Conservation (phyloP, 1,140 invertebrate genomes). For the Drosophila trapezifrons region DNA sequence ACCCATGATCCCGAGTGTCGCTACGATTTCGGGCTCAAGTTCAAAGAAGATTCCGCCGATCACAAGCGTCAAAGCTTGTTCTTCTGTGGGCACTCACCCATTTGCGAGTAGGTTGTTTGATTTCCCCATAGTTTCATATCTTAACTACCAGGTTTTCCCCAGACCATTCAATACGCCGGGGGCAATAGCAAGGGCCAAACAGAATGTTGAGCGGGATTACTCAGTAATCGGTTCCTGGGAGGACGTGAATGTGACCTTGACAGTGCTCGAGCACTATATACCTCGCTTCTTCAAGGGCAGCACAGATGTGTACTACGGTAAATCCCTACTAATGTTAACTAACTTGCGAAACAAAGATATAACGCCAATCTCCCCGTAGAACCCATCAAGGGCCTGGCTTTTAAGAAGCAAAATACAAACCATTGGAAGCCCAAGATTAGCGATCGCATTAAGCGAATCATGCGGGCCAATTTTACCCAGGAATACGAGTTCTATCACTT, state of each 20-base stretch:
- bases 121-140: neutral
- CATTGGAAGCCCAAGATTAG: constrained; percentile 67
- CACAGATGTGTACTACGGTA: constrained; percentile 90
- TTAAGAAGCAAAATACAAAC: constrained; percentile 47
- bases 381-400: constrained; percentile 36
- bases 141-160: constrained; percentile 9
- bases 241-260: constrained; percentile 91
- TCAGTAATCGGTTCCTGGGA: constrained; percentile 93
- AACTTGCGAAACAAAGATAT: constrained; percentile 56
- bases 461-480: constrained; percentile 60
- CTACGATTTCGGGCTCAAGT: constrained; percentile 90
- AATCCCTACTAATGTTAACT: constrained; percentile 56
- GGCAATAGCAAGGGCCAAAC: constrained; percentile 91
- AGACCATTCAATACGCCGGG: constrained; percentile 92
- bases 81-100: constrained; percentile 94
- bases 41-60: constrained; percentile 90
- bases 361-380: constrained; percentile 24
- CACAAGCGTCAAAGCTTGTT: constrained; percentile 89
- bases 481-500: constrained; percentile 76
- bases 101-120: constrained; percentile 87
- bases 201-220: constrained; percentile 92
- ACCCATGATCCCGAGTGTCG: constrained; percentile 92
- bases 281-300: constrained; percentile 92
- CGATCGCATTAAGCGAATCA: constrained; percentile 47
- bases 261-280: constrained; percentile 92